Percentiles rank a stretch among this genome's conserved stretches.
Conservation (phyloP, 2,113 vertebrate genomes). For the Stigmatopora nigra region DNA sequence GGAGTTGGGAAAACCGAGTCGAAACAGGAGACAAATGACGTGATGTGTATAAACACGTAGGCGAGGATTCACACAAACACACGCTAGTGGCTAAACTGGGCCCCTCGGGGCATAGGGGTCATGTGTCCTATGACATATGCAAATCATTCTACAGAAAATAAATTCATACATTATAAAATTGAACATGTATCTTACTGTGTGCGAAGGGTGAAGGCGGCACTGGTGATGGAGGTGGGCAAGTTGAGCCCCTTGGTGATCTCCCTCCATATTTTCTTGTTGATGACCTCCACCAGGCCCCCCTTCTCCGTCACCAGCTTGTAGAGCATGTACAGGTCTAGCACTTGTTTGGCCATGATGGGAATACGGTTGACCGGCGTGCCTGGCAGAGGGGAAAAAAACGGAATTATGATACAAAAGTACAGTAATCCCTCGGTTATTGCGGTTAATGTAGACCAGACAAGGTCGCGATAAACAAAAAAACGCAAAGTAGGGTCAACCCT, state of each 20-base stretch:
- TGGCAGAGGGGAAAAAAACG: conserved; percentile 33
- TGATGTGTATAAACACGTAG: conserved; percentile 36
- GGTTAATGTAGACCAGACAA: too few relatives aligned
- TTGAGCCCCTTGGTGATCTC: conserved; percentile 98
- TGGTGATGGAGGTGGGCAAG: conserved; percentile 96
- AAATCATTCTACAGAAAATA: too few relatives aligned
- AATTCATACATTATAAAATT: too few relatives aligned
- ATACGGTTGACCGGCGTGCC: conserved; percentile 96
- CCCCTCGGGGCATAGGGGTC: neutral
- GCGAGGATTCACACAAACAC: conserved; percentile 1
- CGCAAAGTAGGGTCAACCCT: too few relatives aligned
- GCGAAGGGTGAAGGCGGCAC: conserved; percentile 91
- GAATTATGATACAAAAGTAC: neutral
- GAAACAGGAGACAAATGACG: conserved; percentile 31
- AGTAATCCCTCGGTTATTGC: neutral
- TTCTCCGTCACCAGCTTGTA: conserved; percentile 97
- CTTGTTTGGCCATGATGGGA: conserved; percentile 98
- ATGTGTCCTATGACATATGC: neutral
- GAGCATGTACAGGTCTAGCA: conserved; percentile 91
- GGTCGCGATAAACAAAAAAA: too few relatives aligned
- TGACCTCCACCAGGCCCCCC: conserved; percentile 93
- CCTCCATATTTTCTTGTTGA: conserved; percentile 98
- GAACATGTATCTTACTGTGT: conserved; percentile 76
- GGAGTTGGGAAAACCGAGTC: conserved; percentile 27
- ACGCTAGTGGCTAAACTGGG: neutral